Evolutionary conservation across 2,113 vertebrate genomes (phyloP).

Genomic region (Noctilio leporinus): DNA sequence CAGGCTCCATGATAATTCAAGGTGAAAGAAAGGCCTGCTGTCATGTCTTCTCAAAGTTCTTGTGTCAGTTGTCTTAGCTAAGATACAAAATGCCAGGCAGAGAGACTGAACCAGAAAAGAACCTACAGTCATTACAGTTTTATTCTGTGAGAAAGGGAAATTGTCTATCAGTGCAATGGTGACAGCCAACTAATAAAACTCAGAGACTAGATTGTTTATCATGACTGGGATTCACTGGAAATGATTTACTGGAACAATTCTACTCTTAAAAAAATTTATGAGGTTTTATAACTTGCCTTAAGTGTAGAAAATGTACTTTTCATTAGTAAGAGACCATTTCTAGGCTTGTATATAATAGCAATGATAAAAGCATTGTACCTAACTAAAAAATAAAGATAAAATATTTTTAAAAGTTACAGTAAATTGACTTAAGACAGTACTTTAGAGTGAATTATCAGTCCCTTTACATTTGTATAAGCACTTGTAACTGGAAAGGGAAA

Average conservation of each 20-base stretch:
- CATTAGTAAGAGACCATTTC: neutral
- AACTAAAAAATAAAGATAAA: neutral
- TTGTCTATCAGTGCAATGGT: slow-evolving; percentile 90
- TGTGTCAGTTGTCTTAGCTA: slow-evolving; percentile 58
- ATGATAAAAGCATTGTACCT: neutral
- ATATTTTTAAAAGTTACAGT: neutral
- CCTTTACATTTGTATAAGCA: neutral
- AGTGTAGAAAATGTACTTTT: neutral
- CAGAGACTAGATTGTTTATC: neutral
- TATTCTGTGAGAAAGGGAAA: slow-evolving; percentile 93
- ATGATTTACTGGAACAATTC: neutral
- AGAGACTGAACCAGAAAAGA: slow-evolving; percentile 89
- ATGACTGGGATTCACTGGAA: neutral
- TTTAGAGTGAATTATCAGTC: neutral
- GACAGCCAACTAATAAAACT: slow-evolving; percentile 7
- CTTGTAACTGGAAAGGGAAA: neutral
- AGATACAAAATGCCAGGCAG: slow-evolving; percentile 76
- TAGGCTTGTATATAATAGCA: neutral
- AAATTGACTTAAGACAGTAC: neutral
- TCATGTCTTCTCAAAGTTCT: slow-evolving; percentile 88
- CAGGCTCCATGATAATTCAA: slow-evolving; percentile 92
- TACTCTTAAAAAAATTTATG: neutral
- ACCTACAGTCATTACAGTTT: slow-evolving; percentile 90
- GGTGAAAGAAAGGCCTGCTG: slow-evolving; percentile 91
- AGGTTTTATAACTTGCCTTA: neutral